These are phyloP conservation scores for Ctena decussata DNA, from an alignment of 2,888 invertebrate genomes.

Conservation along the genomic window DNA sequence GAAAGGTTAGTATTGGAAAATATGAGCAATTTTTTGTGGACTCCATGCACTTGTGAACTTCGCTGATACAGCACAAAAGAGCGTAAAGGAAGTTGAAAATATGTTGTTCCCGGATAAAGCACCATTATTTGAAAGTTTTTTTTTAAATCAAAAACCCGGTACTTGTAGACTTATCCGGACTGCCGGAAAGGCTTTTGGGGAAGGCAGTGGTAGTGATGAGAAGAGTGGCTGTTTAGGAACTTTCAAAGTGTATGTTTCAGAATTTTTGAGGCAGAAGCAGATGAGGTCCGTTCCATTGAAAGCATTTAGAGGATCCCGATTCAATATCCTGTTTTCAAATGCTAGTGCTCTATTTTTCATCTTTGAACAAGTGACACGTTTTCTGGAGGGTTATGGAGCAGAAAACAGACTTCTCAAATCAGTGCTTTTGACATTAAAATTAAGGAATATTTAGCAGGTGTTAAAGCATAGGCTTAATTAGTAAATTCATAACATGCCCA, in stretches of 20 bases:
- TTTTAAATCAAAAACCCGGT: constrained; percentile 5
- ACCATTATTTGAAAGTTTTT: constrained; percentile 29
- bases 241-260: constrained; percentile 23
- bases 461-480: constrained; percentile 66
- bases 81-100: constrained; percentile 22
- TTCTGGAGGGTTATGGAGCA: constrained; percentile 32
- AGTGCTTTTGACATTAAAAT: constrained; percentile 48
- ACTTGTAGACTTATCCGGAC: constrained; percentile 21
- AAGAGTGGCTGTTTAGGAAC: constrained; percentile 42
- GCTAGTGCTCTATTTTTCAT: constrained; percentile 50
- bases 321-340: constrained; percentile 41
- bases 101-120: constrained; percentile 22
- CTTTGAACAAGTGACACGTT: constrained; percentile 43
- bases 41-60: constrained; percentile 50
- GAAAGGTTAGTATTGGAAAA: constrained; percentile 9
- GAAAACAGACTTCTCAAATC: constrained; percentile 56
- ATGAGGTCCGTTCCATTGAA: constrained; percentile 32
- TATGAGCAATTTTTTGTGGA: constrained; percentile 49
- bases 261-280: constrained; percentile 25
- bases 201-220: constrained; percentile 32
- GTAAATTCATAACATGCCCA: constrained; percentile 37
- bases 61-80: constrained; percentile 40
- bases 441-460: constrained; percentile 54
- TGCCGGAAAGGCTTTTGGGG: constrained; percentile 30
- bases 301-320: constrained; percentile 35